phyloP scores from a whole-genome alignment of 35 echinoderm and acorn worm species.

The Heliocidaris erythrogramma region DNA sequence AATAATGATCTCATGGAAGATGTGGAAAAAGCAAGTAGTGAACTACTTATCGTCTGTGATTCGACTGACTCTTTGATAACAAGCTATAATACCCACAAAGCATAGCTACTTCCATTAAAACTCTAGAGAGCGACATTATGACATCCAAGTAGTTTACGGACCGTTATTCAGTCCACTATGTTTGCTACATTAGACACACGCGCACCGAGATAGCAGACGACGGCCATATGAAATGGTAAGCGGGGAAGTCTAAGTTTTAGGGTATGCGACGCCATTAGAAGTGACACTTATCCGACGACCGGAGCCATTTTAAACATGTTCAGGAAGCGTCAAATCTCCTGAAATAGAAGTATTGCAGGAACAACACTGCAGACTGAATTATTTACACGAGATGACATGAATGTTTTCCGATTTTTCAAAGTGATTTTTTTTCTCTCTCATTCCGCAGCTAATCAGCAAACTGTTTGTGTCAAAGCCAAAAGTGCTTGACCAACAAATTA shows the following conservation, averaged over 20 bases:
- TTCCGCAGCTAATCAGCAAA: background rate
- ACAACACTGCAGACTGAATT: background rate
- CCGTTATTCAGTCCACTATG: background rate
- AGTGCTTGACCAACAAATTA: background rate
- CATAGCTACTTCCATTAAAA: background rate
- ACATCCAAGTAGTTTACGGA: background rate
- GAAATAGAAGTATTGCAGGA: background rate
- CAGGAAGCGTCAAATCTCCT: background rate
- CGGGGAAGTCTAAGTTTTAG: background rate
- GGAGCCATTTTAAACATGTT: background rate
- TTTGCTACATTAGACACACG: background rate
- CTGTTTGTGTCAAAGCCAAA: background rate
- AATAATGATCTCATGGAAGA: background rate
- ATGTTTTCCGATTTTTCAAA: background rate
- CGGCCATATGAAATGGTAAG: background rate
- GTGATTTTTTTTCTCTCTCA: background rate
- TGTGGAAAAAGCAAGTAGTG: background rate
- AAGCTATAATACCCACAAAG: background rate
- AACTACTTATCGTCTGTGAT: background rate
- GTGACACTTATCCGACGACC: background rate
- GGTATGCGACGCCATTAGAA: background rate
- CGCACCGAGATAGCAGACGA: background rate
- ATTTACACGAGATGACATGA: background rate
- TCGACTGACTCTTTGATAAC: background rate
- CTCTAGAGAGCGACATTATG: background rate